Base-by-base conservation (phyloP, 2,797 vertebrate genomes). In the Etheostoma nigrum region DNA sequence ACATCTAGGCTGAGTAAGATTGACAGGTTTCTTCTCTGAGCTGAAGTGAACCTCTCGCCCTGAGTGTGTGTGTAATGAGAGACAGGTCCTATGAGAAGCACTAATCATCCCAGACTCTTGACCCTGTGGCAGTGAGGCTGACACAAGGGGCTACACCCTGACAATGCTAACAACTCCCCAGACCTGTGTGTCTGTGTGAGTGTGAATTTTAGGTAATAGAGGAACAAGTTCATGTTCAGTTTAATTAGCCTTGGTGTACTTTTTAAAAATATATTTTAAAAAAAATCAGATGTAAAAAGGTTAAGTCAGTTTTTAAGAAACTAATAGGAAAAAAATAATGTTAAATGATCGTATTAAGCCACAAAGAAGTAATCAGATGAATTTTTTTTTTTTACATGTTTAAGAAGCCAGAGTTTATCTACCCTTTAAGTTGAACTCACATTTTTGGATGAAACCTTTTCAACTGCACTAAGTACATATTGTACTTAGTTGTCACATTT, bases 21-120 rank as follows among this genome's bases (percentile, higher is more conserved):
- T 94, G 94, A 94, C 93, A 94, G 93, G 58, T 87, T 88, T 90
- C 83, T 87, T 92, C 87, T 86, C 82, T 72, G 79, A 86, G 80
- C 89, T 61, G 81, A 27, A 67, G 89, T 77, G 84, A 88, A 91
- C 92, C 91, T 91, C 78, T 86, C 40, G 72, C 89, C 92, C 88
- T 70, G 76, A 82, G 86, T 83, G 83, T 76, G 88, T 87, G 88
- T 89, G 91, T 92, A 92, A 92, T 91, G 89, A 92, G 92, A 93
- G 88, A 81, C 76, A 71, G 90, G 84, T 90, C 89, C 86, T 79
- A 70, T 86, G 86, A 88, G 70, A 44, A 86, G 82, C 77, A 69
- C 89, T 93, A 93, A 93, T 93, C 92, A 93, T 78, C 86, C 57
- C 85, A 66, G 84, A 91, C 85, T 88, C 87, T 72, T 85, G 90